Percentiles rank a stretch among this genome's conserved stretches.
phyloP scores from a whole-genome alignment of 2,888 invertebrate species.

The Selenia dentaria region DNA sequence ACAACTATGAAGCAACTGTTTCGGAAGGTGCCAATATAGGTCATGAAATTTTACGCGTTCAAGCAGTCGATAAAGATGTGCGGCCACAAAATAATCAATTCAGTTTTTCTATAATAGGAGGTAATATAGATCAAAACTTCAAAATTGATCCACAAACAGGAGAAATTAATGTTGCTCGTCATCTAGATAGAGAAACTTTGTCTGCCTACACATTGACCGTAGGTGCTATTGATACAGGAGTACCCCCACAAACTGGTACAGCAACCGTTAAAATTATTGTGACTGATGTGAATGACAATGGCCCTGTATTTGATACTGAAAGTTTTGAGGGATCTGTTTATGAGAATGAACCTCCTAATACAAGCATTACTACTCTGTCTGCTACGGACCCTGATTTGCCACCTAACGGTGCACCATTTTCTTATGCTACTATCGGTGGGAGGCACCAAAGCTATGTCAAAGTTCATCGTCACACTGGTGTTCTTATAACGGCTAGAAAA shows the following conservation, averaged over 20 bases:
- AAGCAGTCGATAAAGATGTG: constrained; percentile 96
- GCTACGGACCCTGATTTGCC: constrained; percentile 96
- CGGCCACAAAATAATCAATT: constrained; percentile 96
- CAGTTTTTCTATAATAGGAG: constrained; percentile 94
- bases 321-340: constrained; percentile 90
- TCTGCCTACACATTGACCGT: constrained; percentile 90
- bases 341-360: constrained; percentile 94
- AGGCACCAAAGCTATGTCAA: constrained; percentile 90
- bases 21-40: constrained; percentile 92
- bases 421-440: constrained; percentile 91
- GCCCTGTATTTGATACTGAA: constrained; percentile 91
- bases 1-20: constrained; percentile 90
- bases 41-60: constrained; percentile 90
- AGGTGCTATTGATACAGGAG: constrained; percentile 95
- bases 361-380: constrained; percentile 92
- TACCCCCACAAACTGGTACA: constrained; percentile 96
- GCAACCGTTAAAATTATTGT: constrained; percentile 92
- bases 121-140: constrained; percentile 92
- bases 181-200: constrained; percentile 92
- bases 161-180: constrained; percentile 90
- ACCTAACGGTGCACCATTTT: constrained; percentile 96
- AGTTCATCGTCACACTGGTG: constrained; percentile 91
- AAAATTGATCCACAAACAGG: constrained; percentile 95
- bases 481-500: constrained; percentile 90
- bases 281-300: constrained; percentile 96